Conservation (phyloP, 2,113 vertebrate species). For the Actinemys pallida region DNA sequence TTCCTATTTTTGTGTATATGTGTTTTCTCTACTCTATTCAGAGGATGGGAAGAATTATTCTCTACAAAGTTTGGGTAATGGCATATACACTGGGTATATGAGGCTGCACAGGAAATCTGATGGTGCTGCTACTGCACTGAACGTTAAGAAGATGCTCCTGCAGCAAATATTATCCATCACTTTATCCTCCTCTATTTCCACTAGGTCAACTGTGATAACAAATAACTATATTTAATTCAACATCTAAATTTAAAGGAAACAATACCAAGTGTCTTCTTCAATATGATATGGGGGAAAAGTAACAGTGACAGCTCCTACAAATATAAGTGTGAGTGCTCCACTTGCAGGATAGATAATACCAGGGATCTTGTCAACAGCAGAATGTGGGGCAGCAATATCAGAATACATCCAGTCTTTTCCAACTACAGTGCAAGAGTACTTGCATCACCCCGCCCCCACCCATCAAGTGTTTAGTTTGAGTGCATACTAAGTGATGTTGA, state of each 20-base stretch:
- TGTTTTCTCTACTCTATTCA: not conserved
- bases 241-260: not conserved
- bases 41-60: accelerated
- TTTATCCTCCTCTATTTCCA: not conserved
- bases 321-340: conserved; percentile 48
- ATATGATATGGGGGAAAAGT: not conserved
- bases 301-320: conserved; percentile 12
- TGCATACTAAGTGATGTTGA: conserved; percentile 51
- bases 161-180: not conserved
- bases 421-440: not conserved
- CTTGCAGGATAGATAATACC: conserved; percentile 58
- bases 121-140: accelerated
- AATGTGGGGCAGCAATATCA: conserved; percentile 28
- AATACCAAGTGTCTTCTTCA: conserved; percentile 21
- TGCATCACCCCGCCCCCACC: not conserved
- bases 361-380: conserved; percentile 38
- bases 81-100: not conserved
- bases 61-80: not conserved
- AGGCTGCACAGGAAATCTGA: not conserved
- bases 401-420: not conserved
- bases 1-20: not conserved
- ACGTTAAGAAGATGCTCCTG: not conserved
- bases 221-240: not conserved
- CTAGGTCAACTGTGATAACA: not conserved
- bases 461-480: conserved; percentile 25